Evolutionary conservation across 2,888 invertebrate genomes (phyloP), one percentile per base, ranked within the genome.

Genomic region (Ctenicera cuprea): DNA sequence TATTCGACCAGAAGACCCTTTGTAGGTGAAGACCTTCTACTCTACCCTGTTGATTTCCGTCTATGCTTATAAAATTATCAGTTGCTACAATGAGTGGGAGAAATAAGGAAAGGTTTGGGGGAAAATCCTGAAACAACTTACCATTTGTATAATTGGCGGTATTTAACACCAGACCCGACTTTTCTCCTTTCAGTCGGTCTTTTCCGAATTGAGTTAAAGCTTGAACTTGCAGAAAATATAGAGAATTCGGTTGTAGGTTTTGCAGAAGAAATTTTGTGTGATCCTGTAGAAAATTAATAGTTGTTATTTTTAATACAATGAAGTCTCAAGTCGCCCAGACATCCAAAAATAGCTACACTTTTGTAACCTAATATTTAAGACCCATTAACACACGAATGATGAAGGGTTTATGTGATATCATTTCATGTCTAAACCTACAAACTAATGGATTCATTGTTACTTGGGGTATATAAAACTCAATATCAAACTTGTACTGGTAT

Each of bases 201-300:
- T 90, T 88, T 0, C 94, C 94, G 81, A 90, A 94, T 78, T 92
- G 90, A 37, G 92, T 91, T 75, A 94, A 89, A 4, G 94, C 94
- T 86, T 94, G 94, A 4, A 94, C 93, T 91, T 94, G 94, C 45
- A 94, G 88, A 81, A 94, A 94, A 84, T 94, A 94, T 86, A 92
- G 90, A 0, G 93, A 93, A 82, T 93, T 91, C 5, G 91, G 90
- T 79, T 91, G 89, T 62, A 94, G 86, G 80, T 92, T 90, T 80
- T 89, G 90, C 79, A 94, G 89, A 79, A 92, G 90, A 76, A 91
- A 91, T 78, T 89, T 90, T 65, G 89, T 91, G 80, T 91, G 90
- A 79, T 92, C 90, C 91, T 92, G 85, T 30, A 87, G 87, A 76
- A 79, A 78, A 77, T 20, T 20, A 22, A 79, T 9, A 11, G 16